phyloP scores from a whole-genome alignment of 2,113 vertebrate species.

The Illadopsis cleaveri region DNA sequence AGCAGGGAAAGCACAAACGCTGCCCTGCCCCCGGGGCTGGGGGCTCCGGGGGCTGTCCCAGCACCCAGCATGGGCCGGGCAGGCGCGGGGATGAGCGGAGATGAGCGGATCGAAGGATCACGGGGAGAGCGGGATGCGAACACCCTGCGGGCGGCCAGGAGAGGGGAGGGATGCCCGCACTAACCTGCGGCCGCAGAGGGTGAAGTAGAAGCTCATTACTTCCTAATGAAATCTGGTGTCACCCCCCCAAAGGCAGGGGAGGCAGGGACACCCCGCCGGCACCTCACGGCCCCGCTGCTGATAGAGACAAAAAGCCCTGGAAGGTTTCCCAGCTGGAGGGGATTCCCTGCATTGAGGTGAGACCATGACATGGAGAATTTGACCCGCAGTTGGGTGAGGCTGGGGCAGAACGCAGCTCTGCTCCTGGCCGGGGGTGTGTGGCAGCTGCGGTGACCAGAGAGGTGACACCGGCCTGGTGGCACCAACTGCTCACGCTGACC shows the following conservation, averaged over 20 bases:
- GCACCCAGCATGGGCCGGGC: not conserved
- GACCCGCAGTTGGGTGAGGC: fast-evolving
- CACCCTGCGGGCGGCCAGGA: not conserved
- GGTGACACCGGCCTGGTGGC: not conserved
- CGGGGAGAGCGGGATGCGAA: not conserved
- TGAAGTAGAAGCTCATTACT: not conserved
- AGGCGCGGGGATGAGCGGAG: no score
- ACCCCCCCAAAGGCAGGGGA: not conserved
- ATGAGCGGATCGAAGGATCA: not conserved
- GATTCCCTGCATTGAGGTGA: not conserved
- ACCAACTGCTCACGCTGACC: fast-evolving
- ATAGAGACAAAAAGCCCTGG: fast-evolving
- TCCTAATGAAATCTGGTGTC: fast-evolving
- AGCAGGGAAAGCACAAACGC: not conserved
- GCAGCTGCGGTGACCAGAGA: not conserved
- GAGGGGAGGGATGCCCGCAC: not conserved
- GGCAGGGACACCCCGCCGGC: not conserved
- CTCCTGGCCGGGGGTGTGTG: fast-evolving
- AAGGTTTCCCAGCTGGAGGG: not conserved
- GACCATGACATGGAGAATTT: fast-evolving
- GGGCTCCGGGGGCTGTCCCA: not conserved
- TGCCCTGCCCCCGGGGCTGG: not conserved
- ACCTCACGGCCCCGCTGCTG: fast-evolving
- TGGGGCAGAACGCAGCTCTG: fast-evolving
- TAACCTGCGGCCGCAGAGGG: not conserved